Conservation (phyloP, 1,140 invertebrate species). For the Campodea augens region DNA sequence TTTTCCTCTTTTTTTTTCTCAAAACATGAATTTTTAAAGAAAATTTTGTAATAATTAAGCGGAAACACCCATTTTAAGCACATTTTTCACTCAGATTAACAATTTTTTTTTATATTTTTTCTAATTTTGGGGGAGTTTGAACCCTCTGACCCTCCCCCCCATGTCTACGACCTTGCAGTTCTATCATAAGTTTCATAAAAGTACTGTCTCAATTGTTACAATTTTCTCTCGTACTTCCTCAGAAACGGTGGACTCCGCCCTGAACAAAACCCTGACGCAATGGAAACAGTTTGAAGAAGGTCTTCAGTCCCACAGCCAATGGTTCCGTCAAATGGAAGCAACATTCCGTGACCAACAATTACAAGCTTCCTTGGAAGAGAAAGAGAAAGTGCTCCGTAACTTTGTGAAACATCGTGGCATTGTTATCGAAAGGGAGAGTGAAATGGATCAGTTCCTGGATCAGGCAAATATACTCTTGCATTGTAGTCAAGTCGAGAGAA, state of each 20-base stretch:
- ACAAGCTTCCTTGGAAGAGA: constrained; percentile 58
- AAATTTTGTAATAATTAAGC: no score
- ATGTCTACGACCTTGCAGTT: no score
- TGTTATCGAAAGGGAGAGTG: constrained; percentile 49
- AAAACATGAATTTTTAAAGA: no score
- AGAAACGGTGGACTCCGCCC: constrained; percentile 24
- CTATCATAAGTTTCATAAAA: no score
- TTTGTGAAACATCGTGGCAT: constrained; percentile 52
- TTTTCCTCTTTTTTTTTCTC: no score
- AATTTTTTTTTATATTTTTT: no score
- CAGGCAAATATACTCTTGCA: constrained; percentile 70
- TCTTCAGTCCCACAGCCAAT: constrained; percentile 55
- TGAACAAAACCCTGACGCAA: constrained; percentile 50
- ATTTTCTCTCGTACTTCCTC: no score
- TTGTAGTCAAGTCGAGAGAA: constrained; percentile 58
- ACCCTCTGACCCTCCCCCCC: no score
- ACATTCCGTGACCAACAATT: constrained; percentile 67
- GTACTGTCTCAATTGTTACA: no score
- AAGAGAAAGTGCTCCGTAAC: constrained; percentile 48
- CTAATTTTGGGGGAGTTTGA: no score
- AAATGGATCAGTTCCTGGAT: constrained; percentile 67
- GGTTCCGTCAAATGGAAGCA: constrained; percentile 65
- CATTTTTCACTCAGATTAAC: no score
- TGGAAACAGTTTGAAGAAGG: constrained; percentile 76
- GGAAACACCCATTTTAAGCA: no score